phyloP scores from a whole-genome alignment of 2,888 invertebrate genomes.

The Eutolmus rufibarbis region DNA sequence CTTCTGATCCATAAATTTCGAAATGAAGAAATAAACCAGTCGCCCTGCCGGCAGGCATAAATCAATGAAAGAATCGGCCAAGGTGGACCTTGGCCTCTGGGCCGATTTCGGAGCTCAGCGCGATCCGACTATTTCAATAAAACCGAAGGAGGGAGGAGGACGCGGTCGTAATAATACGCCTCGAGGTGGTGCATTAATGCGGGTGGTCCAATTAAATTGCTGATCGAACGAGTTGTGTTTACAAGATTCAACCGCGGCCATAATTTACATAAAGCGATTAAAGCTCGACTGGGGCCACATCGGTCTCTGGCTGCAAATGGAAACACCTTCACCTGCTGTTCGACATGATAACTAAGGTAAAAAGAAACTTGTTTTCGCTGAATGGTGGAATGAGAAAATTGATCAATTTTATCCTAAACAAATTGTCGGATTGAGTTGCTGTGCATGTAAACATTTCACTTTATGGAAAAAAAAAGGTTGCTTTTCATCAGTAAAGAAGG shows the following conservation, averaged over 20 bases:
- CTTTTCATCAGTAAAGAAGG: not conserved
- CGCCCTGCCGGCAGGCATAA: not conserved
- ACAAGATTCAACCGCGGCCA: not conserved
- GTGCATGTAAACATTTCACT: not conserved
- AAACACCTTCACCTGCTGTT: conserved; percentile 4
- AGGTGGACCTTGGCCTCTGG: not conserved
- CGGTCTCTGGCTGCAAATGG: not conserved
- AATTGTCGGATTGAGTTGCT: not conserved
- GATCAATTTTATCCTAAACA: not conserved
- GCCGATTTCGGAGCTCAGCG: not conserved
- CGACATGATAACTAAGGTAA: not conserved
- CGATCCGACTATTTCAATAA: conserved; percentile 1
- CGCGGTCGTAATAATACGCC: conserved; percentile 1
- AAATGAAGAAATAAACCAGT: conserved; percentile 34
- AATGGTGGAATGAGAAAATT: not conserved
- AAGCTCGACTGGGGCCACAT: not conserved
- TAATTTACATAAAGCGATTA: conserved; percentile 36
- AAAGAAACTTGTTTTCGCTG: conserved; percentile 8
- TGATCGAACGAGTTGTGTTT: conserved; percentile 19
- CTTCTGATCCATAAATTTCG: conserved; percentile 15
- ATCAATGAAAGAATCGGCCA: conserved; percentile 15
- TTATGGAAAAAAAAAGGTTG: not conserved
- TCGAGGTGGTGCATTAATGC: not conserved
- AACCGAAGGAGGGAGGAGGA: not conserved
- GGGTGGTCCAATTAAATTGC: conserved; percentile 36